Base-by-base conservation (phyloP, 2,113 vertebrate genomes). In the Rhea americana region DNA sequence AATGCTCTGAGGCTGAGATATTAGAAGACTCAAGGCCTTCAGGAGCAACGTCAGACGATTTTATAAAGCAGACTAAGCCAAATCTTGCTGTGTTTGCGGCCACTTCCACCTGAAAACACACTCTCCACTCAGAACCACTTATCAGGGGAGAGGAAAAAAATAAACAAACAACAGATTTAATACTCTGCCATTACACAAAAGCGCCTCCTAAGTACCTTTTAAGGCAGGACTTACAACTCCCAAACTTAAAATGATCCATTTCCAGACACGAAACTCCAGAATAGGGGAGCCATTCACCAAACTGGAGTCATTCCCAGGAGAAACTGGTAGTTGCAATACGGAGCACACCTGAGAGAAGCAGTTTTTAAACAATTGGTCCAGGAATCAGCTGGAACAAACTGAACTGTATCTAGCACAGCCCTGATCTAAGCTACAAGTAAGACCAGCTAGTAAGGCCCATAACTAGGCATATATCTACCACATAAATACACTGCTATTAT, bases 401-500 rank as follows among this genome's bases (percentile, higher is more conserved):
- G 9, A 72, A 62, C 6, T 9, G 2, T 22, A 51, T 22, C 35
- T 7, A 75, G 43, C 4, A 78, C 15, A 71, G 26, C 4, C 21
- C 37, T 81, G 25, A 15, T 62, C 5, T 63, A 50, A 83, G 51
- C 76, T 55, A 2, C 3, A 80, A n/a, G 17, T 18, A 82, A 89
- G 43, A 3, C 6, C 13, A n/a, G 26, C 8, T 66, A 39, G 75
- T 39, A 26, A 65, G 55, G 0, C 5, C 22, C 22, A 28, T 1
- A 78, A 37, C 5, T 55, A 87, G 24, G 41, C 18, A 47, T 7
- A 3, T 19, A 30, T 32, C 50, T 25, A 17, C 18, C 10, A 55
- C 3, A 14, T 0, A 7, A 5, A 3, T 7, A 41, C 87, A 35
- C 0, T 22, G 2, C 9, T 41, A 61, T 11, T 67, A 26, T 30